Percentiles rank a stretch among this genome's conserved stretches.
Evolutionary conservation across 1,140 invertebrate species (phyloP).

Genomic region (Musca vetustissima): DNA sequence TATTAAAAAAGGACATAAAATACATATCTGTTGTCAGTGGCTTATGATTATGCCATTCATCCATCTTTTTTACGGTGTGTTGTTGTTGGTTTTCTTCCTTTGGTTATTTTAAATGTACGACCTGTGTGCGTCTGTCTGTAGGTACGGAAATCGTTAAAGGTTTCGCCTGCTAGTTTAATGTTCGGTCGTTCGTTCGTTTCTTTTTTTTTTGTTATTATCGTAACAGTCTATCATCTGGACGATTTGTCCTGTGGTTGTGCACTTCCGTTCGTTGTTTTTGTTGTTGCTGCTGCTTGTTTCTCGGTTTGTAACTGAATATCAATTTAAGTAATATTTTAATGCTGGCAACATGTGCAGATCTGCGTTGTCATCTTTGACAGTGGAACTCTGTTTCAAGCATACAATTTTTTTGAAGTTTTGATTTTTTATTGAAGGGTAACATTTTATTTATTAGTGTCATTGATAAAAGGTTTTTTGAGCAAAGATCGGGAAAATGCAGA

Average conservation of each 20-base stretch:
- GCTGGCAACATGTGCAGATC: slow-evolving; percentile 25
- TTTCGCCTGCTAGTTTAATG: no score
- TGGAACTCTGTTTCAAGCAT: background rate
- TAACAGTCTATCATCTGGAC: background rate
- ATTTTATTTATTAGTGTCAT: no score
- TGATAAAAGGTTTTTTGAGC: no score
- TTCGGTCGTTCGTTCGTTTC: no score
- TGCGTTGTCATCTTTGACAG: slow-evolving; percentile 8
- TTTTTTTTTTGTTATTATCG: background rate
- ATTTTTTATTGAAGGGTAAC: no score
- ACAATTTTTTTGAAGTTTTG: no score
- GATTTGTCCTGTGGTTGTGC: background rate
- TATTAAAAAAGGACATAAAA: background rate
- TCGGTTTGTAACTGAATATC: slow-evolving; percentile 21
- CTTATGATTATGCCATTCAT: slow-evolving; percentile 19
- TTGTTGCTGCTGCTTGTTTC: no score
- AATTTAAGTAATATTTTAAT: slow-evolving; percentile 31
- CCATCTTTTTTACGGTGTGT: background rate
- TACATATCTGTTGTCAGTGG: background rate
- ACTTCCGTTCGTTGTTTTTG: background rate
- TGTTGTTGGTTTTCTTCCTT: background rate
- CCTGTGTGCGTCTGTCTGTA: no score
- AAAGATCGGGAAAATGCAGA: no score
- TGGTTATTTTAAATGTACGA: no score
- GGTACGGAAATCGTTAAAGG: no score